Percentiles rank a stretch among this genome's conserved stretches.
These are phyloP conservation scores for Colaptes auratus DNA, from an alignment of 2,113 vertebrate species.

Conservation along the genomic window DNA sequence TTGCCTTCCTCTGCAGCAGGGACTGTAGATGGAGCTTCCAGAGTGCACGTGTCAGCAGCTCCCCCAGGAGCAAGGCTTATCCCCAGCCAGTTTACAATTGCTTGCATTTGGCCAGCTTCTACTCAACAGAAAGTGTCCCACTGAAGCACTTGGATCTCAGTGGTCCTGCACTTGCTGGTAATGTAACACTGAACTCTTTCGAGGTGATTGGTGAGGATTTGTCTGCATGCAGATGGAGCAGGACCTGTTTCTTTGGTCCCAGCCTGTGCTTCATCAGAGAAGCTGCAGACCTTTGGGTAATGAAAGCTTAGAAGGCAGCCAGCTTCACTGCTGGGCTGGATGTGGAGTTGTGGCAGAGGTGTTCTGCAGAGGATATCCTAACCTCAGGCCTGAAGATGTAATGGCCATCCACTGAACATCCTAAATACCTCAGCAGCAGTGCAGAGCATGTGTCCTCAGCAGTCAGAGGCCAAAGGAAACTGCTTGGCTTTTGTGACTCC, in stretches of 20 bases:
- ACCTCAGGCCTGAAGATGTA: not conserved
- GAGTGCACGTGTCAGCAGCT: not conserved
- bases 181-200: not conserved
- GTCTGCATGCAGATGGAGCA: not conserved
- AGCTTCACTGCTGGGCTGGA: not conserved
- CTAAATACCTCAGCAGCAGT: not conserved
- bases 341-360: not conserved
- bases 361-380: not conserved
- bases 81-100: not conserved
- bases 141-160: not conserved
- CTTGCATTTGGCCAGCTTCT: not conserved
- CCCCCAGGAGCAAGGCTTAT: conserved; percentile 13
- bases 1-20: not conserved
- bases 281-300: not conserved
- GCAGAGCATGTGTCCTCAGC: not conserved
- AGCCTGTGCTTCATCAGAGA: not conserved
- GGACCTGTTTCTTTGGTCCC: not conserved
- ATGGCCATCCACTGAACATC: not conserved
- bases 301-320: not conserved
- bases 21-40: not conserved
- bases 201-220: not conserved
- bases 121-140: not conserved
- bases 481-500: not conserved
- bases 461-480: not conserved
- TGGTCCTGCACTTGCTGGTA: not conserved